These are phyloP conservation scores for Gymnoscopelus microlampas DNA, from an alignment of 2,797 vertebrate genomes.

Conservation along the genomic window DNA sequence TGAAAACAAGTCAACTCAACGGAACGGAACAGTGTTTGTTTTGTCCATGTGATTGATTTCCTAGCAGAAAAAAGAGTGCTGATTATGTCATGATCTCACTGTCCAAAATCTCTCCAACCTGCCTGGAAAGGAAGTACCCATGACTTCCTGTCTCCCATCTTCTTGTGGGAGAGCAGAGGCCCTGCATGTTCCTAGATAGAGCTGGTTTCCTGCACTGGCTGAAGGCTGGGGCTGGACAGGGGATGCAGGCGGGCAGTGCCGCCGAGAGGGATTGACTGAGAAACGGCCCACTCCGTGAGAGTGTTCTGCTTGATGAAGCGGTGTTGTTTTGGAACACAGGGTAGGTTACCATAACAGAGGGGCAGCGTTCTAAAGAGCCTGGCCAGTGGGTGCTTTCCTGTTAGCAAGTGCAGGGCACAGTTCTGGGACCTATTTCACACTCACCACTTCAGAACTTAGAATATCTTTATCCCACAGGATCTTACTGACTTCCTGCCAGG, in stretches of 20 bases:
- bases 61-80: neutral
- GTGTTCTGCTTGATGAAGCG: constrained; percentile 57
- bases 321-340: constrained; percentile 67
- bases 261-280: constrained; percentile 36
- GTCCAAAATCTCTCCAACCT: constrained; percentile 43
- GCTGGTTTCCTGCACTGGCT: constrained; percentile 60
- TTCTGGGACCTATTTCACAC: constrained; percentile 45
- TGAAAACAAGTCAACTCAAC: neutral
- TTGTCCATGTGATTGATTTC: constrained; percentile 8
- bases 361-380: constrained; percentile 41
- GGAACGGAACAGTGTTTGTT: neutral
- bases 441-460: constrained; percentile 19
- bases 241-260: constrained; percentile 14
- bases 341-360: constrained; percentile 77
- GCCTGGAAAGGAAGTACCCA: constrained; percentile 67
- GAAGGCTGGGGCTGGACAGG: constrained; percentile 44
- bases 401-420: constrained; percentile 55
- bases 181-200: constrained; percentile 59
- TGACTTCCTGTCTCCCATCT: constrained; percentile 67
- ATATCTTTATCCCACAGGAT: constrained; percentile 11
- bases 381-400: constrained; percentile 56
- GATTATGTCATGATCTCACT: neutral
- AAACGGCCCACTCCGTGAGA: constrained; percentile 54
- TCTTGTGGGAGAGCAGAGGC: constrained; percentile 45
- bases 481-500: constrained; percentile 3